phyloP scores from a whole-genome alignment of 2,113 vertebrate genomes.

The Coracopsis vasa region DNA sequence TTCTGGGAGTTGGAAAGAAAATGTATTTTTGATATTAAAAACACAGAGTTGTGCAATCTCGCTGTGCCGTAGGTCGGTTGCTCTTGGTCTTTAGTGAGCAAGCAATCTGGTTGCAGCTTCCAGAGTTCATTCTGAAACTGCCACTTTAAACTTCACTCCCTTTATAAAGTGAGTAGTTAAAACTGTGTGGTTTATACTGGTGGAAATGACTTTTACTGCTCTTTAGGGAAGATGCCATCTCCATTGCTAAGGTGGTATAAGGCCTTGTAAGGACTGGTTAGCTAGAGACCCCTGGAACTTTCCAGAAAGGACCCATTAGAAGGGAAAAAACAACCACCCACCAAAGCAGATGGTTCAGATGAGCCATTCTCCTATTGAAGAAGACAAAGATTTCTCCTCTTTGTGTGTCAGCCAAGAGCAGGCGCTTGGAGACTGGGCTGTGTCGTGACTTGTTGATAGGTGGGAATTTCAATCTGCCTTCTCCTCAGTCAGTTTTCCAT shows the following conservation, averaged over 20 bases:
- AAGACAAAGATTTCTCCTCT: background rate
- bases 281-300: background rate
- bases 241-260: background rate
- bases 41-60: background rate
- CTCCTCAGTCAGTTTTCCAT: background rate
- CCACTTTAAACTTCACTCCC: background rate
- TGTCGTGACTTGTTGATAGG: slow-evolving; percentile 32
- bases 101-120: slow-evolving; percentile 10
- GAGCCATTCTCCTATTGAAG: slow-evolving; percentile 23
- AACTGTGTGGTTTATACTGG: background rate
- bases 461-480: slow-evolving; percentile 39
- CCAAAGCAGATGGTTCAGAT: background rate
- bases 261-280: background rate
- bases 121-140: background rate
- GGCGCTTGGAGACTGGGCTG: background rate
- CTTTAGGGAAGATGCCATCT: background rate
- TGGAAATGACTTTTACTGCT: background rate
- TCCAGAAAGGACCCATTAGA: background rate
- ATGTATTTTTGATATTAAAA: slow-evolving; percentile 9
- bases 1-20: slow-evolving; percentile 8
- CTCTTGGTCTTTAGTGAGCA: background rate
- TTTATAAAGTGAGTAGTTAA: background rate
- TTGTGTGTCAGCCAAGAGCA: slow-evolving; percentile 15
- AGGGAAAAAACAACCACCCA: background rate
- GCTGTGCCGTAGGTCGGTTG: background rate